Evolutionary conservation across 2,888 invertebrate species (phyloP).

Genomic region (Andrena hattorfiana): DNA sequence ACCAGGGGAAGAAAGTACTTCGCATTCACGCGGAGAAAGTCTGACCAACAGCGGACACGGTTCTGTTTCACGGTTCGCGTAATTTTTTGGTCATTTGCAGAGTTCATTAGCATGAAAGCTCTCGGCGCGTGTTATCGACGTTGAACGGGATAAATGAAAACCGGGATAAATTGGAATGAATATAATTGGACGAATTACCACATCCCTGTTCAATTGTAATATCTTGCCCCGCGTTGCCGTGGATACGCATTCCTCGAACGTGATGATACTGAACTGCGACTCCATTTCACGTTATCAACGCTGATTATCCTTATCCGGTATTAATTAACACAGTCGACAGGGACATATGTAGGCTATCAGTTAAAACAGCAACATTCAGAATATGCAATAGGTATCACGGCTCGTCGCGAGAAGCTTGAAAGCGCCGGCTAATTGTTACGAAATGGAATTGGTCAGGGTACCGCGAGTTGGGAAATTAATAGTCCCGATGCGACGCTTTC

Average conservation of each 20-base stretch:
- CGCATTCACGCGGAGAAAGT: background rate
- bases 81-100: background rate
- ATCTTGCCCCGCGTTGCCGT: background rate
- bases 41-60: background rate
- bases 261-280: too few relatives aligned
- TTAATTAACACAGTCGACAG: too few relatives aligned
- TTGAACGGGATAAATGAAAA: background rate
- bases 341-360: too few relatives aligned
- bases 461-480: background rate
- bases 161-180: background rate
- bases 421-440: background rate
- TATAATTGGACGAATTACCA: background rate
- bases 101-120: constrained; percentile 8
- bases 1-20: background rate
- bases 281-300: too few relatives aligned
- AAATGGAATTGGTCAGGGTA: background rate
- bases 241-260: background rate
- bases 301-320: too few relatives aligned
- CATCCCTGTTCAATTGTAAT: background rate
- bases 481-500: background rate
- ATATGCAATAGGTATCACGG: too few relatives aligned
- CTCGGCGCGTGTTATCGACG: background rate
- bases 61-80: background rate
- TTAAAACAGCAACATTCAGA: background rate
- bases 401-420: too few relatives aligned